Conservation (phyloP, 2,113 vertebrate species). For the Antennarius striatus region DNA sequence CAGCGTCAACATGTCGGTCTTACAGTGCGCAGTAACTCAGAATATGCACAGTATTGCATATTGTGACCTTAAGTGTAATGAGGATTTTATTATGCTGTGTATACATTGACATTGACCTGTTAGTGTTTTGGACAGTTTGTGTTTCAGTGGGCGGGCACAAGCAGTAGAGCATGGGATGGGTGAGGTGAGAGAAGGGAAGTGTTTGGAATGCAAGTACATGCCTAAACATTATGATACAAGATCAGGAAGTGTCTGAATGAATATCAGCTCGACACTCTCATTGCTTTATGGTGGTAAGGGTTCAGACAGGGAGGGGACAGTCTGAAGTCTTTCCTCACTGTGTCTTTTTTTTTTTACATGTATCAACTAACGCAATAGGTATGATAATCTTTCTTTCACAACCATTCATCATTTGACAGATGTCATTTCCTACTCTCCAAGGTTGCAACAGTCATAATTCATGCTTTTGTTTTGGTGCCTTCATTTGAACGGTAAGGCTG, state of each 20-base stretch:
- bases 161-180: background rate
- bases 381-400: conserved; percentile 4
- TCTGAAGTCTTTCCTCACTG: conserved; percentile 1
- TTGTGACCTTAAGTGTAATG: conserved; percentile 2
- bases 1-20: conserved; percentile 44
- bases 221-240: conserved; percentile 38
- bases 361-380: conserved; percentile 15
- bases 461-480: conserved; percentile 32
- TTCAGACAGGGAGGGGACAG: conserved; percentile 9
- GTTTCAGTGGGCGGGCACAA: background rate
- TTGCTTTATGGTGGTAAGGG: background rate
- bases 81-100: background rate
- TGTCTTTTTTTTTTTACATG: conserved; percentile 15
- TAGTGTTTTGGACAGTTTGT: conserved; percentile 5
- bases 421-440: conserved; percentile 24
- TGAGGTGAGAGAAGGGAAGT: background rate
- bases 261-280: background rate
- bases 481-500: conserved; percentile 45
- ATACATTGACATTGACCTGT: conserved; percentile 7
- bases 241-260: conserved; percentile 12
- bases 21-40: conserved; percentile 23
- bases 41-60: background rate
- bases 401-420: conserved; percentile 23
- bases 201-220: conserved; percentile 51
- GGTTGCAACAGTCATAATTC: conserved; percentile 21